These are phyloP conservation scores for Sinocyclocheilus rhinocerous DNA, from an alignment of 2,113 vertebrate species.

Conservation along the genomic window DNA sequence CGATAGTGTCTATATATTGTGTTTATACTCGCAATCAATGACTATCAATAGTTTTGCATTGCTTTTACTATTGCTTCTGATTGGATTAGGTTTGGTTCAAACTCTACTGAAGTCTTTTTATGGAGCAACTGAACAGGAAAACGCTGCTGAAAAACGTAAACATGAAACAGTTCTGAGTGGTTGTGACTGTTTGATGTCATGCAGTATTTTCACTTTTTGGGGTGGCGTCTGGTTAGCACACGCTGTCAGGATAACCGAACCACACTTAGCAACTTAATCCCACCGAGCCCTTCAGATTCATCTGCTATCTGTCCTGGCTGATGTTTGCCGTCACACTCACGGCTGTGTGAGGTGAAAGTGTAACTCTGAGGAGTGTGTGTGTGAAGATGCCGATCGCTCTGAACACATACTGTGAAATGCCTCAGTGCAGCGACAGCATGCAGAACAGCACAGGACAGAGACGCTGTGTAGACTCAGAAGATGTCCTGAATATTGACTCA, in stretches of 20 bases:
- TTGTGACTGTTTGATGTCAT: not conserved
- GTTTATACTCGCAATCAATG: too few species aligned
- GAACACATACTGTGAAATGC: conserved; percentile 38
- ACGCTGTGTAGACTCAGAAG: conserved; percentile 18
- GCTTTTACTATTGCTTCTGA: too few species aligned
- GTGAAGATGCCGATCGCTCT: not conserved
- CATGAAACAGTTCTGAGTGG: not conserved
- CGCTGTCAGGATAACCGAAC: conserved; percentile 8
- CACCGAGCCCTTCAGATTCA: not conserved
- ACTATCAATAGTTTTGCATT: too few species aligned
- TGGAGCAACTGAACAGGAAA: too few species aligned
- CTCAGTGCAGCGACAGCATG: conserved; percentile 20
- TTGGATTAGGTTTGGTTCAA: too few species aligned
- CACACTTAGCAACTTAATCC: not conserved
- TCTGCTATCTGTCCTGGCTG: conserved; percentile 6
- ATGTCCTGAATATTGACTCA: conserved; percentile 39
- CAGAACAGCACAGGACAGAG: conserved; percentile 17
- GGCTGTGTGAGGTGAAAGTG: too few species aligned
- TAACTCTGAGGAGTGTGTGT: not conserved
- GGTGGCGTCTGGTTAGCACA: conserved; percentile 1
- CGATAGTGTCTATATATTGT: too few species aligned
- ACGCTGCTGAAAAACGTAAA: not conserved
- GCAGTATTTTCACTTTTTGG: not conserved
- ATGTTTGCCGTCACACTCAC: too few species aligned
- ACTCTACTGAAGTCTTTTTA: too few species aligned